Evolutionary conservation across 2,113 vertebrate species (phyloP), one percentile per base, ranked within the genome.

Genomic region (Desmodus rotundus): DNA sequence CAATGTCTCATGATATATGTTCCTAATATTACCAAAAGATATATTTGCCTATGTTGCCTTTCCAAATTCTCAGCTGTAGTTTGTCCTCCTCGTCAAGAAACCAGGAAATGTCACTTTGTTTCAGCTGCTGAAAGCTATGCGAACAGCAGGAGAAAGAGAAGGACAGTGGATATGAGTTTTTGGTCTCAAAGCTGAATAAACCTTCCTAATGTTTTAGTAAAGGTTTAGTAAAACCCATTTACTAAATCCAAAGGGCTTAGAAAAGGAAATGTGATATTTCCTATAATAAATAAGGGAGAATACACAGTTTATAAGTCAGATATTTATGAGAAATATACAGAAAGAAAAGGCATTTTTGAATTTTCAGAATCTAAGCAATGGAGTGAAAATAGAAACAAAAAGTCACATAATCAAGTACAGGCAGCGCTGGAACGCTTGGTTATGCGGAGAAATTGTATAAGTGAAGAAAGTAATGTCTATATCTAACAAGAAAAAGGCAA

Each of bases 321-420:
- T 87, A 78, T 43, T 72, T 61, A 50, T 61, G 47, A 68, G 22
- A 91, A 22, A 3, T 47, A 0, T 41, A 61, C 9, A 81, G 41
- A 86, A 92, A 94, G 52, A 72, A 92, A 89, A 63, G 33, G 33
- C 7, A 92, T 70, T 61, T 94, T 92, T 72, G 19, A 88, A 74
- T 87, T 65, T 77, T 87, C 26, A 58, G 38, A 89, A 17, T 85
- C 24, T 77, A 83, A 91, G n/a, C 26, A 94, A 70, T 1, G 43
- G 2, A 76, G 72, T 93, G 58, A 93, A 96, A 86, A 68, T 86
- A 83, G 88, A 96, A 81, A 45, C 26, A 9, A 54, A 85, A 93
- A 82, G 36, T 86, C 68, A 93, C 15, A 31, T 33, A 84, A 87
- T 87, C 82, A 95, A 87, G 38, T 58, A 50, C 26, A 82, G 81